Evolutionary conservation across 2,113 vertebrate genomes (phyloP), one percentile per base, ranked within the genome.

Genomic region (Etheostoma cragini): DNA sequence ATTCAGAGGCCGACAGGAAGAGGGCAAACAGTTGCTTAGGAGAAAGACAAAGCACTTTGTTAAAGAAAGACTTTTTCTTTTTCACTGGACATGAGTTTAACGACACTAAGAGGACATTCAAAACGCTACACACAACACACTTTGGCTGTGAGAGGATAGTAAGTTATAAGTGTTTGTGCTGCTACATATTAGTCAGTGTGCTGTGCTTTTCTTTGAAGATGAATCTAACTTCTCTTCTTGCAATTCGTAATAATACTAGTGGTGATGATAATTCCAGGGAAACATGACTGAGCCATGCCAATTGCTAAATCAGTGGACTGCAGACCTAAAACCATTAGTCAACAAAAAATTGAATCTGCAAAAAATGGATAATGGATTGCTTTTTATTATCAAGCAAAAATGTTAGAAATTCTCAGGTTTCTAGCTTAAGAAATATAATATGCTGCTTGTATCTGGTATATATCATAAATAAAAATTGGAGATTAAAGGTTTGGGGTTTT

Each of bases 21-120:
- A 53, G 35, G 45, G 56, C 54, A 30, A 73, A 73, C 64, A 12
- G 64, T 58, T 26, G 16, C 47, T 53, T 30, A 42, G 46, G 60
- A 82, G 64, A 63, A 64, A 70, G 63, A 87, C 74, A 83, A 78
- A 24, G 65, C 45, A 66, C 68, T 66, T 70, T 72, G 79, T 75
- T 49, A 11, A 80, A 78, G 42, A 68, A 67, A 47, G 42, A 84
- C 60, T 52, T 3, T 38, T 47, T 78, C 58, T 62, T 22, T 22
- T 46, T 69, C 45, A 63, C 57, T 26, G 19, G 50, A 49, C 12
- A 21, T 1, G 17, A 67, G 54, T 76, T 62, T 72, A 46, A 76
- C 75, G 58, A 57, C 72, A 46, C 58, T 56, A 5, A 72, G 22
- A 62, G 26, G 53, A 65, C 19, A 58, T 4, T 45, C 35, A 22